Conservation (phyloP, 1,140 invertebrate species). For the Drosophila kikkawai region DNA sequence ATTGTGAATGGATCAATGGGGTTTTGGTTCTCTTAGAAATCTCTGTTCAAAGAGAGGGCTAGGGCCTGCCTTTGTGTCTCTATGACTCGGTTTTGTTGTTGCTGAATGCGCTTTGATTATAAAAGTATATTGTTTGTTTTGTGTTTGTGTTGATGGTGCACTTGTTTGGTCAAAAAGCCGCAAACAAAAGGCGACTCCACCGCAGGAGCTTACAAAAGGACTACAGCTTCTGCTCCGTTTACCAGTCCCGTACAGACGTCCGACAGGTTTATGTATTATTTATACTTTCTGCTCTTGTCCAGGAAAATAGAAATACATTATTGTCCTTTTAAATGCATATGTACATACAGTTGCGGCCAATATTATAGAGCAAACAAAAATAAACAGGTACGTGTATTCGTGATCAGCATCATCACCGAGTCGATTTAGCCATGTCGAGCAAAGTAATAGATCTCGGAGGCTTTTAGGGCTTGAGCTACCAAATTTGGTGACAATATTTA, state of each 20-base stretch:
- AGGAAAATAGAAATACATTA: conserved; percentile 1
- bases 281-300: conserved; percentile 34
- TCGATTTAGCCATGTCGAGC: not conserved
- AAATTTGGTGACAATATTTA: not conserved
- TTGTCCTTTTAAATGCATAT: conserved; percentile 15
- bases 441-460: not conserved
- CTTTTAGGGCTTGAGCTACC: not conserved
- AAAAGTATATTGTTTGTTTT: conserved; percentile 40
- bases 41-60: conserved; percentile 62
- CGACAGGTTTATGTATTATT: conserved; percentile 57
- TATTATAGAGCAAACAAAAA: not conserved
- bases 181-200: conserved; percentile 65
- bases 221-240: conserved; percentile 17
- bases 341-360: not conserved
- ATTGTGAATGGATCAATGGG: conserved; percentile 29
- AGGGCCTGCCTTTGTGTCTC: conserved; percentile 59
- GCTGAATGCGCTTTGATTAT: conserved; percentile 61
- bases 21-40: conserved; percentile 46
- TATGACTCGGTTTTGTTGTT: conserved; percentile 49
- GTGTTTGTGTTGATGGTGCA: conserved; percentile 60
- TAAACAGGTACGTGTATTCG: not conserved
- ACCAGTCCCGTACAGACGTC: conserved; percentile 19
- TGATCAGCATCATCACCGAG: not conserved
- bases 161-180: conserved; percentile 79
- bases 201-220: conserved; percentile 30